Evolutionary conservation across 37 sponge, comb jelly and placozoan genomes (phyloP).

Genomic region (Amphimedon queenslandica): DNA sequence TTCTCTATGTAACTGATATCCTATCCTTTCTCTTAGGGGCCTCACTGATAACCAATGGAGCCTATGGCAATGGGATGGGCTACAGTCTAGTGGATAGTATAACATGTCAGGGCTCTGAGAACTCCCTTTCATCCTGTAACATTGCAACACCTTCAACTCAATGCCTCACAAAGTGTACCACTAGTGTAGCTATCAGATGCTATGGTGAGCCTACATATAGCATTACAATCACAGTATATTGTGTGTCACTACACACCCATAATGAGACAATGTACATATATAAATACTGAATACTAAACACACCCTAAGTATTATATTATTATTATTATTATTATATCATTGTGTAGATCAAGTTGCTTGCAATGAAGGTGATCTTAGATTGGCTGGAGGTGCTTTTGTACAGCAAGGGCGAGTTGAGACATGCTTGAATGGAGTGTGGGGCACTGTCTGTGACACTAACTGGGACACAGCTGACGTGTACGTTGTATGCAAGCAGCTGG

Average conservation of each 20-base stretch:
- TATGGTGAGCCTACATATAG: not conserved
- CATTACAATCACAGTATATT: too few relatives aligned
- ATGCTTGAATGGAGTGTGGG: slow-evolving; percentile 21
- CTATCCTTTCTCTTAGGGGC: too few relatives aligned
- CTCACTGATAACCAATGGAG: not conserved
- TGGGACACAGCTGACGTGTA: slow-evolving; percentile 27
- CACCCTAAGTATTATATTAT: not conserved
- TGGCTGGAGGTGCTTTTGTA: not conserved
- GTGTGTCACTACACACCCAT: too few relatives aligned
- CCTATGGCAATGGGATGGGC: not conserved
- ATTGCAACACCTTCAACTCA: not conserved
- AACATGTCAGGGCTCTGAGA: not conserved
- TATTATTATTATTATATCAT: not conserved
- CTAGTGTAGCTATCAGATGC: not conserved
- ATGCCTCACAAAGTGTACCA: not conserved
- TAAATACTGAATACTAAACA: too few relatives aligned
- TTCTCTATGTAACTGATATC: too few relatives aligned
- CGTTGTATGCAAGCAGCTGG: slow-evolving; percentile 34
- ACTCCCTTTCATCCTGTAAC: not conserved
- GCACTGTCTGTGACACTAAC: slow-evolving; percentile 40
- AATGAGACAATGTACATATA: too few relatives aligned
- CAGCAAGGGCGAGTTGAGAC: slow-evolving; percentile 40
- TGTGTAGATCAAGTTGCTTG: slow-evolving; percentile 1
- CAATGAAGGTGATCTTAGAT: slow-evolving; percentile 16
- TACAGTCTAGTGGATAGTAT: not conserved